Evolutionary conservation across 2,113 vertebrate species (phyloP), one percentile per base, ranked within the genome.

Genomic region (Carollia perspicillata): DNA sequence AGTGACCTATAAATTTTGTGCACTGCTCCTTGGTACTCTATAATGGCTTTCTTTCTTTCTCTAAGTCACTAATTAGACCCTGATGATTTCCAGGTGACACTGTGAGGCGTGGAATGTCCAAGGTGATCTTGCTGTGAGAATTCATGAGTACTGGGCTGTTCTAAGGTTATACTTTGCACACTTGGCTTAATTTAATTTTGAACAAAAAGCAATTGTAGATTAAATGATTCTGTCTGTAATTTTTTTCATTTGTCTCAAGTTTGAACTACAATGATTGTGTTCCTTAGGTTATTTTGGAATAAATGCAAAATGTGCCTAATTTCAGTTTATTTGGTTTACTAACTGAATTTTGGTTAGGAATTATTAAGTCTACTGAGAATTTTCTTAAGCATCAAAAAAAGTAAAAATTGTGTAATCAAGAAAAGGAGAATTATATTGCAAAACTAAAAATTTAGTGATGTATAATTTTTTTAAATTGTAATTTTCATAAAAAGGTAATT

Each of bases 211-310:
- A 92, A 0, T 90, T 97, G 47, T 86, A 72, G 78, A 44, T 83
- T 35, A 84, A 79, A 23, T 87, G 30, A 80, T 88, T 83, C 47
- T 51, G 80, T 92, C 14, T 79, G 0, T 81, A 49, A 9, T 58
- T 51, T 55, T 88, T 68, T 80, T 18, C 1, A n/a, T 47, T 68
- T 91, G 23, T 84, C 74, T 88, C 37, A 13, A 84, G 87, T 37
- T 86, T 65, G 28, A 78, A 66, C 30, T 35, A 20, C 18, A n/a
- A n/a, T 51, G 44, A 10, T 96, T 97, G 96, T 97, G 92, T 89
- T 87, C 49, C 5, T 69, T 93, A 74, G 35, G 33, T 68, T 69
- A 88, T 84, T 37, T 92, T 95, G 22, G 28, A 35, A 47, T 89
- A 90, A 65, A 47, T 69, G 35, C 8, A 95, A 93, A 63, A 47